A percentile compares a stretch with the other conserved stretches of the same genome.
phyloP scores from a whole-genome alignment of 1,140 invertebrate genomes.

The Drosophila punjabiensis region DNA sequence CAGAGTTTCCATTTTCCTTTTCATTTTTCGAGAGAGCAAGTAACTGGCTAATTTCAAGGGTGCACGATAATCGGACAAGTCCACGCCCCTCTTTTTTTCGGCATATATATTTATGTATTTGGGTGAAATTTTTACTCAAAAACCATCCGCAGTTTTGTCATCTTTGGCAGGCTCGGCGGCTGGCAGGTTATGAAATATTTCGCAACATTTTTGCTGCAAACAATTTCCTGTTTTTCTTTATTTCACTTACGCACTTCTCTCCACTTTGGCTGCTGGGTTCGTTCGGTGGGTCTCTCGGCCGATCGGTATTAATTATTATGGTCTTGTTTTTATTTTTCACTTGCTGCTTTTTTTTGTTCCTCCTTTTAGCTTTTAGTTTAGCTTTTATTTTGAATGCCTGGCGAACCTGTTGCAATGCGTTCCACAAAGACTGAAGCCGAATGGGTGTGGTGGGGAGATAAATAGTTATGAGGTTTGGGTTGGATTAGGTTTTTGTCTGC shows the following conservation, averaged over 20 bases:
- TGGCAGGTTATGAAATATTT: constrained; percentile 72
- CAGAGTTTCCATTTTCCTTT: constrained; percentile 73
- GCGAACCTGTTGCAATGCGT: constrained; percentile 69
- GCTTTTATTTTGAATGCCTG: constrained; percentile 54
- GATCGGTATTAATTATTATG: constrained; percentile 74
- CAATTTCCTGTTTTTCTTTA: constrained; percentile 76
- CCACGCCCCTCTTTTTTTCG: background rate
- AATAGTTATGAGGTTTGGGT: constrained; percentile 22
- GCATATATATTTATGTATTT: constrained; percentile 5
- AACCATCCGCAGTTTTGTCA: constrained; percentile 48
- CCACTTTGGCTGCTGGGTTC: constrained; percentile 18
- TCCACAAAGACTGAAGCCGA: constrained; percentile 35
- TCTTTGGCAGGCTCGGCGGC: too few species aligned
- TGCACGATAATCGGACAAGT: constrained; percentile 7
- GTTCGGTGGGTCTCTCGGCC: constrained; percentile 56
- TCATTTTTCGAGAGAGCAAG: constrained; percentile 26
- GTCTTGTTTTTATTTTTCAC: constrained; percentile 47
- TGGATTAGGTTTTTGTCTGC: constrained; percentile 7
- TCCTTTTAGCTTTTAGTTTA: constrained; percentile 35
- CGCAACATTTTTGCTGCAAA: constrained; percentile 52
- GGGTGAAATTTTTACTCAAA: constrained; percentile 7
- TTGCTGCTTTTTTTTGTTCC: constrained; percentile 21
- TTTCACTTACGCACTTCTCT: constrained; percentile 72
- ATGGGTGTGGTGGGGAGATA: constrained; percentile 36
- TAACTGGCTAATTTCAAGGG: constrained; percentile 28